Evolutionary conservation across 2,888 invertebrate genomes (phyloP).

Genomic region (Macrosiphum euphorbiae): DNA sequence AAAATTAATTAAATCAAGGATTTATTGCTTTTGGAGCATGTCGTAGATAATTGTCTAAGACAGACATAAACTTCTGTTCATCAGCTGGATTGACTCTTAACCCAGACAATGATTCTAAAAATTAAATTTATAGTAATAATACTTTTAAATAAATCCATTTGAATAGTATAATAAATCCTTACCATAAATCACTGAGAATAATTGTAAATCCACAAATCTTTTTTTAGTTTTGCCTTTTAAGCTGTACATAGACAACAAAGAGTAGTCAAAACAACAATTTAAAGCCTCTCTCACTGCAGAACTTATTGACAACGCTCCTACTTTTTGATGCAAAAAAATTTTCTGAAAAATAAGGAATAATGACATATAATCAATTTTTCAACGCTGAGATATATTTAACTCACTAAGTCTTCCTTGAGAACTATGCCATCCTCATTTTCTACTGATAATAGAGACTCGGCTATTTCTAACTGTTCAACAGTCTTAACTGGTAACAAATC

Average conservation of each 20-base stretch:
- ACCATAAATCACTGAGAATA: background rate
- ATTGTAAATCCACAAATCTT: background rate
- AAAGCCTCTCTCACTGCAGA: background rate
- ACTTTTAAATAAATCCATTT: background rate
- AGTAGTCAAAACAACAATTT: background rate
- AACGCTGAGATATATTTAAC: background rate
- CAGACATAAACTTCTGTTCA: background rate
- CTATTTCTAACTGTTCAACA: background rate
- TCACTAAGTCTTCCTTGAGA: slow-evolving; percentile 1
- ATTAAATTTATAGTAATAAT: background rate
- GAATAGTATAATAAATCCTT: background rate
- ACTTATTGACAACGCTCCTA: background rate
- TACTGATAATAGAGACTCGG: background rate
- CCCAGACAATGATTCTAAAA: slow-evolving; percentile 5
- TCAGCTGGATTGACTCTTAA: background rate
- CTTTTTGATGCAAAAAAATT: background rate
- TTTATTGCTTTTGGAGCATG: slow-evolving; percentile 5
- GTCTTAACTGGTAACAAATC: slow-evolving; percentile 12
- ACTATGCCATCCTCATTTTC: background rate
- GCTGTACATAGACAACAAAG: background rate
- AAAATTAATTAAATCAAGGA: background rate
- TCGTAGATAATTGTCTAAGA: background rate
- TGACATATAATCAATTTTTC: background rate
- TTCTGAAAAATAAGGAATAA: background rate
- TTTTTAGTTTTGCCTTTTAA: background rate